Percentiles rank a stretch among this genome's conserved stretches.
Conservation (phyloP, 2,797 vertebrate genomes). For the Paedocypris micromegethes region DNA sequence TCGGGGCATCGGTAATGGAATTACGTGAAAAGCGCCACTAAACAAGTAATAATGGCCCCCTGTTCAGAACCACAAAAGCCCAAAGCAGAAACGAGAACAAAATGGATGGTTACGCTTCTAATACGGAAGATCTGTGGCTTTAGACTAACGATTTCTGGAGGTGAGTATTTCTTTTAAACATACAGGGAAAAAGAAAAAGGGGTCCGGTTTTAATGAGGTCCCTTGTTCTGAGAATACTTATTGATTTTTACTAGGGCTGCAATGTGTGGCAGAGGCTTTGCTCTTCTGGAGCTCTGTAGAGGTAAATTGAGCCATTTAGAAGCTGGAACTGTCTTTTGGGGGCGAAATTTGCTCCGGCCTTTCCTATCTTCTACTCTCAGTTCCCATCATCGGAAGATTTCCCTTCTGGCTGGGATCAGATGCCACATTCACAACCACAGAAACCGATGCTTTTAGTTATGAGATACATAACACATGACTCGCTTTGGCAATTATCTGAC, state of each 20-base stretch:
- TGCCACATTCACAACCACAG: not conserved
- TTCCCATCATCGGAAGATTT: constrained; percentile 68
- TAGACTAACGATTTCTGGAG: constrained; percentile 60
- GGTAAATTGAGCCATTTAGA: constrained; percentile 76
- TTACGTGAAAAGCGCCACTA: constrained; percentile 43
- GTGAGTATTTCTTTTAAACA: constrained; percentile 61
- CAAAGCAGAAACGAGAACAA: constrained; percentile 53
- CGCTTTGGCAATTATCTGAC: too few relatives aligned
- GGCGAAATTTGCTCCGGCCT: constrained; percentile 53
- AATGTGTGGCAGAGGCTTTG: constrained; percentile 60
- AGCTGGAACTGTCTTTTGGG: constrained; percentile 60
- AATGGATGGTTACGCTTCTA: constrained; percentile 61
- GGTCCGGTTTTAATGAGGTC: constrained; percentile 67
- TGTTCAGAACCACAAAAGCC: constrained; percentile 55
- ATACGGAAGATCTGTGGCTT: constrained; percentile 55
- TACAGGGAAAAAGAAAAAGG: constrained; percentile 52
- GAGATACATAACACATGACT: not conserved
- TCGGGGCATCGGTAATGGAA: constrained; percentile 31
- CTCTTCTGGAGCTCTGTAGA: constrained; percentile 59
- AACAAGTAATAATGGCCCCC: constrained; percentile 45
- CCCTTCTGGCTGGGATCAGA: constrained; percentile 45
- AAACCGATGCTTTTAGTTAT: not conserved
- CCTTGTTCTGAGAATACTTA: constrained; percentile 73
- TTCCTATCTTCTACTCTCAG: constrained; percentile 56
- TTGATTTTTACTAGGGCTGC: constrained; percentile 71